Evolutionary conservation across 2,113 vertebrate genomes (phyloP).

Genomic region (Microcebus jonahi): DNA sequence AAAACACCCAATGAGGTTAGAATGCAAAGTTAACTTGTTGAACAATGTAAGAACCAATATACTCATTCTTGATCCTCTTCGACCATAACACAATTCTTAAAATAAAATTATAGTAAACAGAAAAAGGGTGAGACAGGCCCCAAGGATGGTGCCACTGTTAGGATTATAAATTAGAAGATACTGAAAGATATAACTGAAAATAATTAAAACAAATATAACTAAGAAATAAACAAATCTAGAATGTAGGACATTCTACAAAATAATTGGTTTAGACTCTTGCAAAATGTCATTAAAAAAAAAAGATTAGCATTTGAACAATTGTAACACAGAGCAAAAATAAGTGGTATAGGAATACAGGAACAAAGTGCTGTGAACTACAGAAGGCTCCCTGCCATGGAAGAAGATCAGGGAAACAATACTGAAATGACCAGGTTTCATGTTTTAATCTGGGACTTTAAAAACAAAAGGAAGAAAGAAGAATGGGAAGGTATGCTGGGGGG

Average conservation of each 20-base stretch:
- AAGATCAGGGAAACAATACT: background rate
- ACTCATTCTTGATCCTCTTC: background rate
- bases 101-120: constrained; percentile 13
- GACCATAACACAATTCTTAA: background rate
- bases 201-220: constrained; percentile 46
- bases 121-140: background rate
- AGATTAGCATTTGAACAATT: background rate
- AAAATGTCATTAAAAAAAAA: background rate
- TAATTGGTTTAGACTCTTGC: background rate
- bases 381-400: background rate
- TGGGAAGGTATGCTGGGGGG: background rate
- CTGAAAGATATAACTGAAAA: constrained; percentile 12
- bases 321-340: background rate
- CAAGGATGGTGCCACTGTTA: background rate
- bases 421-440: background rate
- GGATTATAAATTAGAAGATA: background rate
- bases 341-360: background rate
- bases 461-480: background rate
- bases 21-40: constrained; percentile 16
- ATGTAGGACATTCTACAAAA: background rate
- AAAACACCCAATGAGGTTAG: constrained; percentile 20
- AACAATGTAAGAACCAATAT: background rate
- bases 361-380: background rate
- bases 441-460: background rate
- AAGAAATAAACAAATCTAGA: constrained; percentile 2